Evolutionary conservation across 2,797 vertebrate genomes (phyloP).

Genomic region (Discoglossus pictus): DNA sequence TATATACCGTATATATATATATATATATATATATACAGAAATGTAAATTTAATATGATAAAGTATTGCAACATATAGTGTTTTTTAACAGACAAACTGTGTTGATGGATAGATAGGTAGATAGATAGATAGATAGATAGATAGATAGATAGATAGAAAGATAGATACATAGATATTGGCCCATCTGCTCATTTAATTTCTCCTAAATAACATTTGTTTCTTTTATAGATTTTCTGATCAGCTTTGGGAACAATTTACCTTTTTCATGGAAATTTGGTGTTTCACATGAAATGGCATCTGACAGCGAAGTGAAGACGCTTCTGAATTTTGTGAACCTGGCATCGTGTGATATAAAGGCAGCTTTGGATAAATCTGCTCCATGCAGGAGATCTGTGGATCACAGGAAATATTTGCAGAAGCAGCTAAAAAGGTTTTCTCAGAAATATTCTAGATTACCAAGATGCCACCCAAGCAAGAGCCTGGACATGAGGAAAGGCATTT

Average conservation of each 20-base stretch:
- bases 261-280: slow-evolving; percentile 63
- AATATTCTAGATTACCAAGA: slow-evolving; percentile 83
- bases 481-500: slow-evolving; percentile 66
- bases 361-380: slow-evolving; percentile 94
- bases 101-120: too few relatives aligned
- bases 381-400: slow-evolving; percentile 95
- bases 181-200: too few relatives aligned
- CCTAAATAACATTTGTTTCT: too few relatives aligned
- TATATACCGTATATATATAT: too few relatives aligned
- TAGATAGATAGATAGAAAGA: too few relatives aligned
- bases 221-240: not conserved
- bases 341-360: slow-evolving; percentile 98
- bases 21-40: too few relatives aligned
- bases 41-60: too few relatives aligned
- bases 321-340: slow-evolving; percentile 97
- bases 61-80: too few relatives aligned
- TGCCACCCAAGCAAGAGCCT: slow-evolving; percentile 75
- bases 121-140: too few relatives aligned
- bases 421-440: slow-evolving; percentile 94
- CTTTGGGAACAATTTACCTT: slow-evolving; percentile 33
- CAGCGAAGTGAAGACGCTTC: slow-evolving; percentile 94
- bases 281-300: slow-evolving; percentile 86
- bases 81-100: too few relatives aligned
- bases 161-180: too few relatives aligned
- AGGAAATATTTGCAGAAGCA: slow-evolving; percentile 98